phyloP scores from a whole-genome alignment of 1,140 invertebrate genomes.

The Aricia agestis region DNA sequence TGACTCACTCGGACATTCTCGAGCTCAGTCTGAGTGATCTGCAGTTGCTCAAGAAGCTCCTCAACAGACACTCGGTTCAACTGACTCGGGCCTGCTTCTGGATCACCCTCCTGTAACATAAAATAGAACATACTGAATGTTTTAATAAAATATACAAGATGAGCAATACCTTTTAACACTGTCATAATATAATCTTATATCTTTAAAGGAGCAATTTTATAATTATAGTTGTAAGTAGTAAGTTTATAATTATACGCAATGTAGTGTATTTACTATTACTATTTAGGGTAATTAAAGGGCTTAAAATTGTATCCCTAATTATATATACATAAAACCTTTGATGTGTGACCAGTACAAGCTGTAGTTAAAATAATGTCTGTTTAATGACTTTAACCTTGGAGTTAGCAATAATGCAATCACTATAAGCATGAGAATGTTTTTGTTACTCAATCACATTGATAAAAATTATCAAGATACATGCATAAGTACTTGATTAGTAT shows the following conservation, averaged over 20 bases:
- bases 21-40: conserved; percentile 87
- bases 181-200: too few species aligned
- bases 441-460: not conserved
- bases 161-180: too few species aligned
- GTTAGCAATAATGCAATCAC: not conserved
- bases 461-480: not conserved
- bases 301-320: not conserved
- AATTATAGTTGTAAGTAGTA: too few species aligned
- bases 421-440: not conserved
- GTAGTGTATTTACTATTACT: too few species aligned
- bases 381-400: not conserved
- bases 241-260: too few species aligned
- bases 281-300: too few species aligned
- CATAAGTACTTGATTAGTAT: too few species aligned
- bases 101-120: conserved; percentile 77
- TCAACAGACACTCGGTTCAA: conserved; percentile 83
- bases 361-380: not conserved
- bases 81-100: conserved; percentile 68
- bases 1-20: conserved; percentile 87
- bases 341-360: not conserved
- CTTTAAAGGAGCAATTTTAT: too few species aligned
- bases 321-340: not conserved
- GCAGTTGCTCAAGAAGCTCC: conserved; percentile 86
- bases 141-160: not conserved
- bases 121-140: not conserved